These are phyloP conservation scores for Podabrus alpinus DNA, from an alignment of 2,888 invertebrate genomes.

Conservation along the genomic window DNA sequence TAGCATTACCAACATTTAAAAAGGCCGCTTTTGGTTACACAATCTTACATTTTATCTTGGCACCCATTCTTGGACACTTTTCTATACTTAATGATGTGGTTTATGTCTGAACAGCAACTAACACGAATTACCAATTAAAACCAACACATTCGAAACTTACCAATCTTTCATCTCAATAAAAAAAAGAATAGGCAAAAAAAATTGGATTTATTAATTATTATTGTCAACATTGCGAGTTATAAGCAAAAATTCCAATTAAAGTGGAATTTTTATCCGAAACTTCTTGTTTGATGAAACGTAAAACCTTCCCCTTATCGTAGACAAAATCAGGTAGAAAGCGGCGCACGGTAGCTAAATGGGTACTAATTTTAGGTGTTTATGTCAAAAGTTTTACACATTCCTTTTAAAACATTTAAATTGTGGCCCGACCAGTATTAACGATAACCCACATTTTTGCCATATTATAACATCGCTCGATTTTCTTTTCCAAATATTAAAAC, in stretches of 20 bases:
- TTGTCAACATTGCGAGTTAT: background rate
- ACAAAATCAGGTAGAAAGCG: slow-evolving; percentile 27
- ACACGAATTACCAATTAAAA: slow-evolving; percentile 1
- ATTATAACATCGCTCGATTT: background rate
- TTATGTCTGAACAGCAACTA: slow-evolving; percentile 3
- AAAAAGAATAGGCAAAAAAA: background rate
- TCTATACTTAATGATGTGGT: slow-evolving; percentile 12
- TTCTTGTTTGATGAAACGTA: slow-evolving; percentile 14
- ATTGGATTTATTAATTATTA: no score
- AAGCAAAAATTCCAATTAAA: slow-evolving; percentile 1
- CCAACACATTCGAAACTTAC: background rate
- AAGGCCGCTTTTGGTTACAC: slow-evolving; percentile 31
- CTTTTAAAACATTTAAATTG: slow-evolving; percentile 32
- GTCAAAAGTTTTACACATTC: slow-evolving; percentile 41
- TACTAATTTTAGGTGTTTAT: slow-evolving; percentile 41
- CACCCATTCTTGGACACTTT: slow-evolving; percentile 18
- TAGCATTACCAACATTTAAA: slow-evolving; percentile 28
- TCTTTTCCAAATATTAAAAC: background rate
- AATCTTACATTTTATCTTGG: slow-evolving; percentile 12
- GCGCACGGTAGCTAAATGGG: slow-evolving; percentile 34
- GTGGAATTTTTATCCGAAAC: slow-evolving; percentile 5
- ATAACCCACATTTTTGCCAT: background rate
- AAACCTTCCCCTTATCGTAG: slow-evolving; percentile 22
- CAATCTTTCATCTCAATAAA: background rate
- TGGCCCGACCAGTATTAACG: background rate